phyloP scores from a whole-genome alignment of 2,113 vertebrate genomes.

The Carlito syrichta region DNA sequence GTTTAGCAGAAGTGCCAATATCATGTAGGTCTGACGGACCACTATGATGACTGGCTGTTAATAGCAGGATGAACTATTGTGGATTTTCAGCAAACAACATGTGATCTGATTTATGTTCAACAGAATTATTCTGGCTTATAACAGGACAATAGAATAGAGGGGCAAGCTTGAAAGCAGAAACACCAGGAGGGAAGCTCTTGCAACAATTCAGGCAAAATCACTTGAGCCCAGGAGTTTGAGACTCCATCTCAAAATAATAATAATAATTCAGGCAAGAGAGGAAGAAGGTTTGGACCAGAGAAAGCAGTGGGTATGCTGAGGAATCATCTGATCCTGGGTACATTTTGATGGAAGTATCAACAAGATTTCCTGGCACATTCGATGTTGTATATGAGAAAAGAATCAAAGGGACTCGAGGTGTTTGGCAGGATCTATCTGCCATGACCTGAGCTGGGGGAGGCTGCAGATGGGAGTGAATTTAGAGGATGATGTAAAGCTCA shows the following conservation, averaged over 20 bases:
- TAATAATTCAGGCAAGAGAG: conserved; percentile 4
- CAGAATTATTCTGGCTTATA: not conserved
- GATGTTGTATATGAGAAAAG: not conserved
- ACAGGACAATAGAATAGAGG: not conserved
- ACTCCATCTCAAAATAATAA: too few species aligned
- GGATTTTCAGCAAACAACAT: conserved; percentile 18
- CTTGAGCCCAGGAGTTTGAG: too few species aligned
- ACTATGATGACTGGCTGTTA: not conserved
- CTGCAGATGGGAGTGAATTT: not conserved
- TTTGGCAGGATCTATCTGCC: not conserved
- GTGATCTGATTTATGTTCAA: not conserved
- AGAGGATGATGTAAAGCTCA: not conserved
- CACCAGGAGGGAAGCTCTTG: not conserved
- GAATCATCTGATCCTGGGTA: not conserved
- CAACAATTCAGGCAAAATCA: not conserved
- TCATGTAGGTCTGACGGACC: not conserved
- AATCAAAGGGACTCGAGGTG: not conserved
- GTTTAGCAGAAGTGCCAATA: not conserved
- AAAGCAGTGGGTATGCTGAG: not conserved
- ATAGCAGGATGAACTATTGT: not conserved
- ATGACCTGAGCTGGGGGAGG: not conserved
- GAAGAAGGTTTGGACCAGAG: not conserved
- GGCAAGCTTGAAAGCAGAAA: not conserved
- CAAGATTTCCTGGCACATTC: not conserved
- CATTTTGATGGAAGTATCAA: not conserved